Evolutionary conservation across 2,797 vertebrate genomes (phyloP), one percentile per base, ranked within the genome.

Genomic region (Brachymystax lenok): DNA sequence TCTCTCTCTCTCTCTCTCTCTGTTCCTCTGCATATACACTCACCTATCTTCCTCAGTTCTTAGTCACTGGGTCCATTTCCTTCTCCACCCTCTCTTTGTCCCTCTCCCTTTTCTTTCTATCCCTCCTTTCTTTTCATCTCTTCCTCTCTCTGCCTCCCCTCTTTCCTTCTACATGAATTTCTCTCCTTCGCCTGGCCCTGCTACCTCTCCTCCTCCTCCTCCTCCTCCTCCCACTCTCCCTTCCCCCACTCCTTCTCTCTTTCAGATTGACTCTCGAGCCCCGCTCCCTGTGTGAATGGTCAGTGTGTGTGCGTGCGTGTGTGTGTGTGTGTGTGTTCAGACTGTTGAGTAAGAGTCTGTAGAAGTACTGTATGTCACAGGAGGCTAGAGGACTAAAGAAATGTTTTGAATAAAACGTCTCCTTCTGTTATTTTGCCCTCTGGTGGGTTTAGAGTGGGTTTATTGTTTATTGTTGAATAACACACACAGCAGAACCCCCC

Each of bases 401-500:
- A n/a, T 5, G 1, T 19, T 56, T 56, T n/a, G 0, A n/a, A 59
- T 21, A 7, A 61, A 61, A 61, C 7, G 59, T 21, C 7, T 6
- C 59, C 59, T 61, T 61, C 56, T 61, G 59, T 61, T 24, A 0
- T 10, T 2, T 61, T 61, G 59, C 59, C 59, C 59, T 61, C 59
- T 61, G 59, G 56, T 61, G 59, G n/a, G 7, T 61, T 61, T 61
- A 61, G 59, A 28, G 17, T 33, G 56, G 17, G 16, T 35, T 35
- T 35, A 35, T 35, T 6, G 6, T 35, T 35, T 35, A 35, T 35
- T 6, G 6, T 35, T 35, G 33, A 35, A 35, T 35, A 35, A 35
- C 30, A 5, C 30, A 35, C 74, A 77, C 69, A 72, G 8, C 71
- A 69, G 59, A 28, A 56, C 24, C 59, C 72, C 68, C 56, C 73